Evolutionary conservation across 2,797 vertebrate genomes (phyloP), one percentile per base, ranked within the genome.

Genomic region (Phataginus tricuspis): DNA sequence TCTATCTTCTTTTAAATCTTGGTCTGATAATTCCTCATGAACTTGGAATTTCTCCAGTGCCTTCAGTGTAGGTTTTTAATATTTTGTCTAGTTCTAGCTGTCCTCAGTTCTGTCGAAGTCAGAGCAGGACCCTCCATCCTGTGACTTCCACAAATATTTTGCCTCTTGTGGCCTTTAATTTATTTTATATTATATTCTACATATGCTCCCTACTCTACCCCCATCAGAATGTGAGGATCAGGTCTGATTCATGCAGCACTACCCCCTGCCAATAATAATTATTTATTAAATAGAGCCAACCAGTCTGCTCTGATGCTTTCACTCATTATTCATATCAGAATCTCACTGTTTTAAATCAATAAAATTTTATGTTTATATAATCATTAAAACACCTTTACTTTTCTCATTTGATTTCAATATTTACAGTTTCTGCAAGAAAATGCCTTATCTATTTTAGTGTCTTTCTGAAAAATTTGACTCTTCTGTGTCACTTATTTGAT

Each of bases 321-420:
- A 83, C 31, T 92, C 59, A 85, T 85, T 79, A 86, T 39, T 69
- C n/a, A 80, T 34, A 15, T 66, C 85, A 34, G 89, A 91, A 92
- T 85, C 29, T 92, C 55, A 85, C 6, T 68, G 19, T 59, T 78
- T 91, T 49, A 96, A 95, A 91, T 66, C 88, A 91, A 69, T 19
- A 78, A 89, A 80, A 61, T 53, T 49, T 42, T 37, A 64, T 85
- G 87, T 61, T 92, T 91, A 34, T 18, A 87, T 39, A 94, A 85
- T 61, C 66, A 96, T 83, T 64, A 88, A 95, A 84, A 19, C 27
- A 59, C 25, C 45, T 37, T 86, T 72, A 23, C 64, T 7, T 90
- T 77, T 71, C n/a, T 42, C 51, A 53, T 79, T 57, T 75, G 64
- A 59, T 95, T 91, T 86, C 78, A 72, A 79, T 59, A 63, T 31